Conservation (phyloP, 1,140 invertebrate species). For the Drosophila mojavensis region DNA sequence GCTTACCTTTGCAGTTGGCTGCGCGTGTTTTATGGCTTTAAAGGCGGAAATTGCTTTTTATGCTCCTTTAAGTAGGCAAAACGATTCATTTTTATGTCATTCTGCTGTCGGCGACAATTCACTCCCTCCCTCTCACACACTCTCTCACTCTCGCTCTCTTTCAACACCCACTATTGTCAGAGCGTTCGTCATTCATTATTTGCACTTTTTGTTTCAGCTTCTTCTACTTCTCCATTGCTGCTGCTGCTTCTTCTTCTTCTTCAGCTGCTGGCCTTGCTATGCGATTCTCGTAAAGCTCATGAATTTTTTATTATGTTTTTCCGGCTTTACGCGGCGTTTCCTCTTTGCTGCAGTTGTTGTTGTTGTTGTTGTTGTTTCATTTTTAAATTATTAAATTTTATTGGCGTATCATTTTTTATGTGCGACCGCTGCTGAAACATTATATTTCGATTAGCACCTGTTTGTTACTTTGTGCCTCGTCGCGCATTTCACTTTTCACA, state of each 20-base stretch:
- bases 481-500: constrained; percentile 34
- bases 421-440: constrained; percentile 76
- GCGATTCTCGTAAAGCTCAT: constrained; percentile 64
- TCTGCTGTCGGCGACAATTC: constrained; percentile 50
- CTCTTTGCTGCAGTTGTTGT: constrained; percentile 17
- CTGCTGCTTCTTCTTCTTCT: constrained; percentile 26
- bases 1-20: constrained; percentile 14
- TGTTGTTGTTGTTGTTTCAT: constrained; percentile 62
- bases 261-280: neutral
- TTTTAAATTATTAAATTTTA: constrained; percentile 83
- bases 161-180: neutral
- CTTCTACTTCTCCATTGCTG: constrained; percentile 24
- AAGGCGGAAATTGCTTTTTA: constrained; percentile 75
- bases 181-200: constrained; percentile 77
- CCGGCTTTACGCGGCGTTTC: constrained; percentile 54
- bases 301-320: constrained; percentile 80
- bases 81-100: constrained; percentile 82
- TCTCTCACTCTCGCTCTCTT: neutral
- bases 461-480: constrained; percentile 54
- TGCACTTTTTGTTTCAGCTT: constrained; percentile 68
- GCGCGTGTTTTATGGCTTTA: constrained; percentile 69
- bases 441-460: constrained; percentile 82
- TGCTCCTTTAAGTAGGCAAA: constrained; percentile 80
- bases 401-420: constrained; percentile 81
- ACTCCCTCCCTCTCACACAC: too few relatives aligned